phyloP scores from a whole-genome alignment of 1,140 invertebrate species.

The Hirudo medicinalis region DNA sequence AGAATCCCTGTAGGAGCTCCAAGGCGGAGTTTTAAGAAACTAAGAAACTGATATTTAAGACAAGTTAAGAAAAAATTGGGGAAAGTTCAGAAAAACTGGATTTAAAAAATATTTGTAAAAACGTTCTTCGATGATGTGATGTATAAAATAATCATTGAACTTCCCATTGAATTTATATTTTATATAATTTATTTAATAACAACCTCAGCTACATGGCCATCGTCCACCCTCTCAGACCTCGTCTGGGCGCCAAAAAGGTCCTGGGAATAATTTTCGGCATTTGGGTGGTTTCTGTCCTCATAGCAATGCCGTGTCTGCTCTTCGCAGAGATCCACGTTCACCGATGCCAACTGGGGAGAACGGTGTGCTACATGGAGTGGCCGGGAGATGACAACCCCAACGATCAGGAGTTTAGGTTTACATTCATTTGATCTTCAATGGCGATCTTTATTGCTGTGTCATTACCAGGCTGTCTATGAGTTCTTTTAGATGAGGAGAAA shows the following conservation, averaged over 20 bases:
- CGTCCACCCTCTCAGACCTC: constrained; percentile 67
- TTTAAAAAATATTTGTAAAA: too few relatives aligned
- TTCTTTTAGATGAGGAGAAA: too few relatives aligned
- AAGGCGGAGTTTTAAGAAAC: too few relatives aligned
- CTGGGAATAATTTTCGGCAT: constrained; percentile 61
- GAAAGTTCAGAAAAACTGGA: too few relatives aligned
- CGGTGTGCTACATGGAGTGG: constrained; percentile 63
- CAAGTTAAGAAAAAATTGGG: too few relatives aligned
- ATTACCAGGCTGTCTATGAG: neutral
- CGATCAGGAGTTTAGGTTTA: constrained; percentile 1
- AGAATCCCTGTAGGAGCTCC: too few relatives aligned
- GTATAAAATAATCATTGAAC: too few relatives aligned
- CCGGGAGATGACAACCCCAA: constrained; percentile 47
- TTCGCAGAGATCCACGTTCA: constrained; percentile 61
- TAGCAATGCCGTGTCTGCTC: constrained; percentile 66
- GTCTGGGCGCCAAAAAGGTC: constrained; percentile 64
- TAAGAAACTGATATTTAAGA: too few relatives aligned
- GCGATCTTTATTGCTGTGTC: neutral
- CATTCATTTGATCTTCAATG: neutral
- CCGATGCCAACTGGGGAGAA: constrained; percentile 44
- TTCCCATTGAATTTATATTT: too few relatives aligned
- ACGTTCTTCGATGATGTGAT: too few relatives aligned
- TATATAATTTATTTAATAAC: neutral
- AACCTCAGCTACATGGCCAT: constrained; percentile 72
- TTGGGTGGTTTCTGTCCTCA: constrained; percentile 61